Evolutionary conservation across 2,113 vertebrate genomes (phyloP).

Genomic region (Felis catus): DNA sequence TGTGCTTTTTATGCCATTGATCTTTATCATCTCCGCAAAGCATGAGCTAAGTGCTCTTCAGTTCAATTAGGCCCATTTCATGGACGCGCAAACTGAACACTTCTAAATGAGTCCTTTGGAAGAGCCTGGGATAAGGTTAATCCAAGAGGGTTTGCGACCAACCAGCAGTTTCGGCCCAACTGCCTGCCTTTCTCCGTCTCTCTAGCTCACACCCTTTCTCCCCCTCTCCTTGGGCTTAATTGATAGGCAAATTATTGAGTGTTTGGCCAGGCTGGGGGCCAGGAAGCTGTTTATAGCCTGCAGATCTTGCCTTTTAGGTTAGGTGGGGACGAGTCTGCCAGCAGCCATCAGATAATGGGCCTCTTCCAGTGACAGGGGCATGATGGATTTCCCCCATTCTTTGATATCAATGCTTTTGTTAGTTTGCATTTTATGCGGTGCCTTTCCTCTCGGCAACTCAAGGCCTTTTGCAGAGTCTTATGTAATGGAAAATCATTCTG

Average conservation of each 20-base stretch:
- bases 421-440: conserved; percentile 66
- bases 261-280: conserved; percentile 38
- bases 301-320: conserved; percentile 41
- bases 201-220: background rate
- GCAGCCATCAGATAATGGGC: conserved; percentile 49
- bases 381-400: conserved; percentile 65
- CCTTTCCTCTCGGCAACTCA: conserved; percentile 41
- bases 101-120: background rate
- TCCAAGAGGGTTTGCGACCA: background rate
- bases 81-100: conserved; percentile 31
- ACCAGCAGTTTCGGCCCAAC: background rate
- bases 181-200: background rate
- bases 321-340: background rate
- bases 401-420: conserved; percentile 56
- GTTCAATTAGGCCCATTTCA: conserved; percentile 32
- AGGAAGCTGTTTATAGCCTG: conserved; percentile 57
- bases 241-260: conserved; percentile 65
- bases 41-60: background rate
- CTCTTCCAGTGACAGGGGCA: conserved; percentile 17
- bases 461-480: conserved; percentile 67
- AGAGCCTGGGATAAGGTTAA: background rate
- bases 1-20: background rate
- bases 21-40: conserved; percentile 5
- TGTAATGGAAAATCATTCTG: conserved; percentile 73
- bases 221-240: conserved; percentile 27